phyloP scores from a whole-genome alignment of 2,888 invertebrate species.

The Xanthia togata region DNA sequence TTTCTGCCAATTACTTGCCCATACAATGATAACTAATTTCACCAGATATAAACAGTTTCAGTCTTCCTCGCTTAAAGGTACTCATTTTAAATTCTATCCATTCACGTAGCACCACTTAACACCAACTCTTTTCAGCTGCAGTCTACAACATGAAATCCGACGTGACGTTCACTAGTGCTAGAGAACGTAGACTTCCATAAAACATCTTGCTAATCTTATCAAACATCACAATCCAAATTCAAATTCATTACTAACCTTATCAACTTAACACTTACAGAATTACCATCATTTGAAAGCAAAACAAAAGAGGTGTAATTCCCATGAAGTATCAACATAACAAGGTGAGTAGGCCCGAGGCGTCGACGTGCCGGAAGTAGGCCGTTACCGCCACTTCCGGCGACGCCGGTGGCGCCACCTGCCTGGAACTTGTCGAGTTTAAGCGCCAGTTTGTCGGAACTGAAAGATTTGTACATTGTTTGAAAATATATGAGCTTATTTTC shows the following conservation, averaged over 20 bases:
- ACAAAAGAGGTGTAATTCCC: slow-evolving; percentile 65
- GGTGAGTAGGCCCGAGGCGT: slow-evolving; percentile 70
- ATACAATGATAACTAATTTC: neutral
- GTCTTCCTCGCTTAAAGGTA: too few species aligned
- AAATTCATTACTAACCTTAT: slow-evolving; percentile 16
- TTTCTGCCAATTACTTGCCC: neutral
- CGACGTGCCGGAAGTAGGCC: slow-evolving; percentile 81
- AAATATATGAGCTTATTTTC: slow-evolving; percentile 60
- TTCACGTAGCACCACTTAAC: neutral
- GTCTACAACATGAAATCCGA: neutral
- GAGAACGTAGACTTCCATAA: neutral
- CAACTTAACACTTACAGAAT: slow-evolving; percentile 33
- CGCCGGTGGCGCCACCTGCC: slow-evolving; percentile 77
- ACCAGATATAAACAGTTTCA: neutral
- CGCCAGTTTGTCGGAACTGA: slow-evolving; percentile 59
- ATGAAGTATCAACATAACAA: slow-evolving; percentile 65
- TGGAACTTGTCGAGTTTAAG: slow-evolving; percentile 75
- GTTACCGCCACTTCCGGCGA: slow-evolving; percentile 79
- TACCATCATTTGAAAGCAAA: slow-evolving; percentile 64
- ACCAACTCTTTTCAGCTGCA: neutral
- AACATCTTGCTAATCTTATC: neutral
- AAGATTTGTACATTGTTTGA: slow-evolving; percentile 69
- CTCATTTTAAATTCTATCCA: neutral
- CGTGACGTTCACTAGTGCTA: neutral
- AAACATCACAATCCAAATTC: neutral